Evolutionary conservation across 2,113 vertebrate genomes (phyloP).

Genomic region (Takifugu bimaculatus): DNA sequence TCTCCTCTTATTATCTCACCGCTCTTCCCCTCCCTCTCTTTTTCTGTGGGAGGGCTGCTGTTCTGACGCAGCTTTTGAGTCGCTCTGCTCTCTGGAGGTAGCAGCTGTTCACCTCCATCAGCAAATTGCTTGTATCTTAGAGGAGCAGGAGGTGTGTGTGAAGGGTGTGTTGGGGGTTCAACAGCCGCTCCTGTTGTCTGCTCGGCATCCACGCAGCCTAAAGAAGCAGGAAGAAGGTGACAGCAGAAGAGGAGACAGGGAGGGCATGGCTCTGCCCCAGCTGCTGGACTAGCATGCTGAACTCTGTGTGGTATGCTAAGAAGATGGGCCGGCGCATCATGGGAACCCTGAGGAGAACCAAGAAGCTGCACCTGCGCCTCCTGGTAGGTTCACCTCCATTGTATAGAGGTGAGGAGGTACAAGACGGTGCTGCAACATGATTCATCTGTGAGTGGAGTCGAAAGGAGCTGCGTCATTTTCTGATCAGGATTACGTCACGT

Average conservation of each 20-base stretch:
- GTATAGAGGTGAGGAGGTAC: background rate
- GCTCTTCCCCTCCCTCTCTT: background rate
- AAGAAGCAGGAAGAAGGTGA: slow-evolving; percentile 37
- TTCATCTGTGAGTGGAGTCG: slow-evolving; percentile 5
- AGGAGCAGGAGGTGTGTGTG: slow-evolving; percentile 8
- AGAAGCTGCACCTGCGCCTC: slow-evolving; percentile 75
- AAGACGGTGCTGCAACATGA: slow-evolving; percentile 8
- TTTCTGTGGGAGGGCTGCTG: background rate
- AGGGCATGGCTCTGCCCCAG: slow-evolving; percentile 17
- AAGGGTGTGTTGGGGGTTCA: slow-evolving; percentile 3
- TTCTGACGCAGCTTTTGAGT: background rate
- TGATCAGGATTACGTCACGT: too few species aligned
- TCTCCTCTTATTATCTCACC: background rate
- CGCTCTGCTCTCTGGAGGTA: background rate
- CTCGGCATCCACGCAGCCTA: slow-evolving; percentile 41
- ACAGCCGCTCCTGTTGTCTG: slow-evolving; percentile 37
- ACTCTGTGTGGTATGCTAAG: slow-evolving; percentile 79
- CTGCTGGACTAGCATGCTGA: slow-evolving; percentile 72
- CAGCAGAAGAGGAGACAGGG: slow-evolving; percentile 36
- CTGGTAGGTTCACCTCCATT: slow-evolving; percentile 73
- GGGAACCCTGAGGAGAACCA: slow-evolving; percentile 77
- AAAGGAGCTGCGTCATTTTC: too few species aligned
- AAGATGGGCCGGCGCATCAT: slow-evolving; percentile 82
- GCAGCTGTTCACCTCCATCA: background rate
- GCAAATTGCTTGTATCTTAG: slow-evolving; percentile 30